Evolutionary conservation across 2,797 vertebrate genomes (phyloP).

Genomic region (Smutsia temminckii): DNA sequence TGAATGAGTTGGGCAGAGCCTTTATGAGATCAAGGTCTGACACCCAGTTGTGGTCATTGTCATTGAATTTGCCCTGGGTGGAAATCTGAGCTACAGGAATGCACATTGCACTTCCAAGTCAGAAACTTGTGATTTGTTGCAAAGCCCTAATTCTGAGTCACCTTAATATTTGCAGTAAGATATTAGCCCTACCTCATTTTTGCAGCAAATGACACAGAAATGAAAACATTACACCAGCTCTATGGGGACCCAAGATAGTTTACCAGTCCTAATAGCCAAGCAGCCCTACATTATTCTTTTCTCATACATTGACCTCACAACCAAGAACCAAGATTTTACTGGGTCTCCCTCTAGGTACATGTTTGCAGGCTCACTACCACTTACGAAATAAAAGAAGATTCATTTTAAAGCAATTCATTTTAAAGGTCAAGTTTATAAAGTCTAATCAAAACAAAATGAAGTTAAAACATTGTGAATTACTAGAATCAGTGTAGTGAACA

Average conservation of each 20-base stretch:
- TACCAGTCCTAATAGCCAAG: not conserved
- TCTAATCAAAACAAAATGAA: not conserved
- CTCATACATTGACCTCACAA: not conserved
- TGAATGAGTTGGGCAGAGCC: not conserved
- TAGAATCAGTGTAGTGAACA: not conserved
- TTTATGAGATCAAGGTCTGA: not conserved
- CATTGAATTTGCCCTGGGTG: not conserved
- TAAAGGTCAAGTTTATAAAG: not conserved
- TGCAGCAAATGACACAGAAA: not conserved
- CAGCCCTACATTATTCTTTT: not conserved
- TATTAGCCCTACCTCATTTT: not conserved
- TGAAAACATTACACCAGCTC: not conserved
- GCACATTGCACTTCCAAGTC: not conserved
- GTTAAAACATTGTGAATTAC: slow-evolving; percentile 5
- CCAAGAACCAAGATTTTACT: not conserved
- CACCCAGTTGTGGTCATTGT: not conserved
- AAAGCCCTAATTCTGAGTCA: not conserved
- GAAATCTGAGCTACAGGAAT: not conserved
- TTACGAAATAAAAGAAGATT: slow-evolving; percentile 1
- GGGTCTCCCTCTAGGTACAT: not conserved
- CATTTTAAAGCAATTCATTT: not conserved
- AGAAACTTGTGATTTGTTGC: not conserved
- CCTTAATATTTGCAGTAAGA: not conserved
- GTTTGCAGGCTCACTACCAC: not conserved
- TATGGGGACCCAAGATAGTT: not conserved